phyloP scores from a whole-genome alignment of 2,888 invertebrate species.

The Agrochola lota region DNA sequence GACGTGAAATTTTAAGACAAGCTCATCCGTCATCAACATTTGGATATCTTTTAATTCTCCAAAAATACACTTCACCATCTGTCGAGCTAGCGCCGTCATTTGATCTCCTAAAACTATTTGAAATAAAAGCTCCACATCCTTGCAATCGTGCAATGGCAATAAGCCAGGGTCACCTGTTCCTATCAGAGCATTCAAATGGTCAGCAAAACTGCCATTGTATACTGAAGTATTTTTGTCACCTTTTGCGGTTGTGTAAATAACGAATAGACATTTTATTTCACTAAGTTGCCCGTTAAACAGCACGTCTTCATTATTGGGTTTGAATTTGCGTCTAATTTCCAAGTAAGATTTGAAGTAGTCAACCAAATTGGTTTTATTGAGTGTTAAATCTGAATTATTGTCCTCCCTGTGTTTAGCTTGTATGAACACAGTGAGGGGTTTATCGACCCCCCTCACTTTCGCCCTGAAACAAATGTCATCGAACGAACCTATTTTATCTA shows the following conservation, averaged over 20 bases:
- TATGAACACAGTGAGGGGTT: conserved; percentile 19
- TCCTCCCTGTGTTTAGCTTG: conserved; percentile 28
- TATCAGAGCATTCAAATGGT: conserved; percentile 21
- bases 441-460: neutral
- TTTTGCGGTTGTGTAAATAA: conserved; percentile 56
- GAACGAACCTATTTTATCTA: conserved; percentile 52
- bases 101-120: conserved; percentile 27
- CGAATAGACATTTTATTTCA: conserved; percentile 40
- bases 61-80: conserved; percentile 20
- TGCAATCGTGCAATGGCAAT: neutral
- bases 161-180: conserved; percentile 42
- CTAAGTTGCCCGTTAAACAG: conserved; percentile 24
- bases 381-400: neutral
- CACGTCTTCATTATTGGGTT: conserved; percentile 11
- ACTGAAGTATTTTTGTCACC: conserved; percentile 3
- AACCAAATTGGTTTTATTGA: neutral
- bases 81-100: conserved; percentile 25
- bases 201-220: neutral
- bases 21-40: conserved; percentile 37
- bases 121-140: conserved; percentile 25
- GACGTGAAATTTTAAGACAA: conserved; percentile 8
- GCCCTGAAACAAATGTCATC: conserved; percentile 57
- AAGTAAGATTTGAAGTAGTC: conserved; percentile 2
- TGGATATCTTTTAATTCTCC: conserved; percentile 10
- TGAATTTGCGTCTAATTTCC: conserved; percentile 1